These are phyloP conservation scores for Etia nguti DNA, from an alignment of 2,113 vertebrate genomes.

Conservation along the genomic window DNA sequence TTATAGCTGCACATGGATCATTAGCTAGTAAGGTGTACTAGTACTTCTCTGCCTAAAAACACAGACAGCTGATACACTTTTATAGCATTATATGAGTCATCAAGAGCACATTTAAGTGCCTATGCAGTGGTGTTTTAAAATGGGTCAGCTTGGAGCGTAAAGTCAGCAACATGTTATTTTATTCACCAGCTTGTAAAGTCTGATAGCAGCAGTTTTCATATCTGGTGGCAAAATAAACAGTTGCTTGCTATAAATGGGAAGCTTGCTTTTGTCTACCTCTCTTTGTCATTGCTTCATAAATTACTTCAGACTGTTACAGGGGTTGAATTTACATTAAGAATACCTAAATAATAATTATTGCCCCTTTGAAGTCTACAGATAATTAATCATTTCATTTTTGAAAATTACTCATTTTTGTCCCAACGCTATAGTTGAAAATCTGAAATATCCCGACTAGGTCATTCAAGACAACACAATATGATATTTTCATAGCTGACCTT, in stretches of 20 bases:
- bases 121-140: not conserved
- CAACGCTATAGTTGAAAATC: not conserved
- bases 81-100: not conserved
- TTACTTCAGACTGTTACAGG: not conserved
- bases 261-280: fast-evolving
- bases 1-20: not conserved
- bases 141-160: not conserved
- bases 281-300: not conserved
- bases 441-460: not conserved
- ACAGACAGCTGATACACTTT: not conserved
- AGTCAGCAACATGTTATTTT: not conserved
- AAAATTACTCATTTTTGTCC: not conserved
- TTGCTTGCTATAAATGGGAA: not conserved
- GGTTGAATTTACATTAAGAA: not conserved
- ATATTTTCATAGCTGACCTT: not conserved
- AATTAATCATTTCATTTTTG: fast-evolving
- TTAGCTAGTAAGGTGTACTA: not conserved
- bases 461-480: fast-evolving
- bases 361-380: not conserved
- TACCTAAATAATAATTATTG: fast-evolving
- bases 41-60: not conserved
- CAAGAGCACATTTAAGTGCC: not conserved
- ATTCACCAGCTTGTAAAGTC: not conserved
- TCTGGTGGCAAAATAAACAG: not conserved
- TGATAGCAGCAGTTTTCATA: not conserved